phyloP scores from a whole-genome alignment of 2,888 invertebrate genomes.

The Ecliptopera silaceata region DNA sequence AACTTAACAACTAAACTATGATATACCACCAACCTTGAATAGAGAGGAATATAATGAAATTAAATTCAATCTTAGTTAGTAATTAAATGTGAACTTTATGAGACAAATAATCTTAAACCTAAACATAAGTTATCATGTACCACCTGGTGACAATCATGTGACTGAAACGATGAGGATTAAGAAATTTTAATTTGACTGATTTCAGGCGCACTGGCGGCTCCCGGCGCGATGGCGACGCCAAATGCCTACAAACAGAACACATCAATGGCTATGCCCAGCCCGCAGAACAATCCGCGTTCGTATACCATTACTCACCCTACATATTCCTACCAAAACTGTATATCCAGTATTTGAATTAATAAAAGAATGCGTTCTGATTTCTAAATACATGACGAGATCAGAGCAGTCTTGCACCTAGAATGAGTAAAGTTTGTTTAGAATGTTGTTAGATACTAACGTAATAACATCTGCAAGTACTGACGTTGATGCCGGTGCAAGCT shows the following conservation, averaged over 20 bases:
- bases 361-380: constrained; percentile 14
- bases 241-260: constrained; percentile 92
- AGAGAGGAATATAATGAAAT: too few relatives aligned
- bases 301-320: constrained; percentile 53
- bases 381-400: constrained; percentile 14
- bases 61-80: too few relatives aligned
- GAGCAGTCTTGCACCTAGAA: constrained; percentile 43
- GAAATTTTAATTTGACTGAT: too few relatives aligned
- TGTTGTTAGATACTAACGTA: constrained; percentile 75
- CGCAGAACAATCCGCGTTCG: constrained; percentile 89
- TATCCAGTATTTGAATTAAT: constrained; percentile 7
- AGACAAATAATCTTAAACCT: too few relatives aligned
- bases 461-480: constrained; percentile 56
- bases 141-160: too few relatives aligned
- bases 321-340: constrained; percentile 2
- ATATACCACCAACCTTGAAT: too few relatives aligned
- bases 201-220: constrained; percentile 36
- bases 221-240: constrained; percentile 88
- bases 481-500: constrained; percentile 67
- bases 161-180: too few relatives aligned
- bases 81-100: too few relatives aligned
- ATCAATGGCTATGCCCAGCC: constrained; percentile 88
- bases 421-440: constrained; percentile 51
- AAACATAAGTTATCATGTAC: too few relatives aligned
- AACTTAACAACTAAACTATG: too few relatives aligned